Percentiles rank a stretch among this genome's conserved stretches.
phyloP scores from a whole-genome alignment of 2,888 invertebrate genomes.

The Tetanocera ferruginea region DNA sequence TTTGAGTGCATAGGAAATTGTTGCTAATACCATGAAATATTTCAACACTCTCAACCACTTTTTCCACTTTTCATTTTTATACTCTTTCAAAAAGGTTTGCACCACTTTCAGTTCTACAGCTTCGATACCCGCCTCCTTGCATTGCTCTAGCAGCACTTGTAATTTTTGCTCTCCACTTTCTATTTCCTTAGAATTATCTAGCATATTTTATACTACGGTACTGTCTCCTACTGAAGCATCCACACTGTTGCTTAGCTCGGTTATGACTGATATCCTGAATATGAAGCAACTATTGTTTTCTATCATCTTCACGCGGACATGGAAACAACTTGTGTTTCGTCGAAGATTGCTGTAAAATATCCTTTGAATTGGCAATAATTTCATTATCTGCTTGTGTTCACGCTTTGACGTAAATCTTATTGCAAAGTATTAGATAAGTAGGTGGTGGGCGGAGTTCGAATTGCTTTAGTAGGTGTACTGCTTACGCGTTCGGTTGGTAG shows the following conservation, averaged over 20 bases:
- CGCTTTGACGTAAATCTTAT: conserved; percentile 42
- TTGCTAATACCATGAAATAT: conserved; percentile 42
- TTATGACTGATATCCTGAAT: neutral
- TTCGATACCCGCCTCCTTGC: conserved; percentile 41
- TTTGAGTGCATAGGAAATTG: conserved; percentile 40
- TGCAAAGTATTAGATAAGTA: neutral
- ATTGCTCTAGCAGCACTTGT: conserved; percentile 51
- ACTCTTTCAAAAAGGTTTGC: conserved; percentile 38
- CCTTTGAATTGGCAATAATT: conserved; percentile 60
- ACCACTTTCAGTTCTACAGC: conserved; percentile 40
- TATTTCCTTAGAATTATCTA: conserved; percentile 49
- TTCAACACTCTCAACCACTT: conserved; percentile 23
- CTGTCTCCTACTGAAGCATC: neutral
- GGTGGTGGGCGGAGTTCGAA: neutral
- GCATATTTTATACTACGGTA: conserved; percentile 30
- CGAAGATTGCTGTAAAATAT: conserved; percentile 26
- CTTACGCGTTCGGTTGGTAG: neutral
- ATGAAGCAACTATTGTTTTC: neutral
- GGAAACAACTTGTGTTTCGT: no score
- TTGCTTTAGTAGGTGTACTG: neutral
- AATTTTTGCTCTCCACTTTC: conserved; percentile 48
- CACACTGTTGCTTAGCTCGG: neutral
- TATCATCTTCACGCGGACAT: neutral
- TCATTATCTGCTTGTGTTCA: conserved; percentile 59
- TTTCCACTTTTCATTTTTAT: conserved; percentile 39